Conservation (phyloP, 2,797 vertebrate species). For the Syngnathus acus region DNA sequence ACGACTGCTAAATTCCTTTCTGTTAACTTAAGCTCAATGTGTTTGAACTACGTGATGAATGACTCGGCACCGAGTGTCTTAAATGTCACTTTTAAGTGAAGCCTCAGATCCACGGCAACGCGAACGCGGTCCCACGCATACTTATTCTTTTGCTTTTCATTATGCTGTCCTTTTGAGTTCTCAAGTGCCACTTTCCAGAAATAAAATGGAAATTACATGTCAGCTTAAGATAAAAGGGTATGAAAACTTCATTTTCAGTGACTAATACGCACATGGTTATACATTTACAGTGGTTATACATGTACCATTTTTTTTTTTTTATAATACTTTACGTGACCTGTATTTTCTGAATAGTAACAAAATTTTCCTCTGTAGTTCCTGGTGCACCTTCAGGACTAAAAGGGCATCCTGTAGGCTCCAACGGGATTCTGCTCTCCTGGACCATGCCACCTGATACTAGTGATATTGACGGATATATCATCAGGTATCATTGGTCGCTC, state of each 20-base stretch:
- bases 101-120: constrained; percentile 37
- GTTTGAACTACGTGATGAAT: constrained; percentile 61
- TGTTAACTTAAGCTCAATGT: constrained; percentile 57
- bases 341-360: background rate
- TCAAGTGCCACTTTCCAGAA: background rate
- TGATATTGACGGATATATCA: constrained; percentile 73
- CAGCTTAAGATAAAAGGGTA: background rate
- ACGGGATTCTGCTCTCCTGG: constrained; percentile 91
- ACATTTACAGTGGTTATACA: too few relatives aligned
- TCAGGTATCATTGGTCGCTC: constrained; percentile 60
- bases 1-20: constrained; percentile 48
- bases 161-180: background rate
- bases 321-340: too few relatives aligned
- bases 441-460: constrained; percentile 64
- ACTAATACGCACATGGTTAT: background rate
- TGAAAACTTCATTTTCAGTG: too few relatives aligned
- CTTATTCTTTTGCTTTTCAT: background rate
- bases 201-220: background rate
- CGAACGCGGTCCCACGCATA: background rate
- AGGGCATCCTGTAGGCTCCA: constrained; percentile 89
- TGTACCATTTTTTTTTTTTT: too few relatives aligned
- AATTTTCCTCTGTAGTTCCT: constrained; percentile 44
- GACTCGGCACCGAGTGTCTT: constrained; percentile 56
- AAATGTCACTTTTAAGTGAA: constrained; percentile 65
- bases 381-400: constrained; percentile 74